Base-by-base conservation (phyloP, 2,888 invertebrate species). In the Patella ulyssiponensis region DNA sequence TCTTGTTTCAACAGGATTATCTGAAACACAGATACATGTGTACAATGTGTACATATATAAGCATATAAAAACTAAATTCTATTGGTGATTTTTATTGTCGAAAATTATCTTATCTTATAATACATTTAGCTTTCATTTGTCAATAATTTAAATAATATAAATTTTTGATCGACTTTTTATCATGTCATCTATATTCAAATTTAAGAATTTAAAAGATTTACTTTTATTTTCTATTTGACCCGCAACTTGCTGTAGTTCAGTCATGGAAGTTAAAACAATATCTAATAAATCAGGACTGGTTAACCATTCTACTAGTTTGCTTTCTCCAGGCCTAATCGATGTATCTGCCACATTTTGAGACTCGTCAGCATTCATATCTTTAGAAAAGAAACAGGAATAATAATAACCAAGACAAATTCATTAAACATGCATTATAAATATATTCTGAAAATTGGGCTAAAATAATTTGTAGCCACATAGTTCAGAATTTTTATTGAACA, bases 211-310 rank as follows among this genome's bases (percentile, higher is more conserved):
- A 44, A 44, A 44, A 44, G 44, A 44, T 44, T 44, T 44, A 88
- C 88, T 82, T 84, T 82, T 83, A 11, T 87, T 85, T 75, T 85
- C 86, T 75, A 86, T 79, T 58, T 85, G 83, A 52, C 79, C 80
- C 12, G 85, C 74, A 14, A 85, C 84, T 69, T 88, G 87, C 17
- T 86, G 81, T 14, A 89, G 81, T 73, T 90, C 90, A 64, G 86
- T 80, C 75, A 87, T 87, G 75, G 87, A 86, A 7, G 86, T 78
- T 3, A 87, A 79, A 4, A 88, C 84, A n/a, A 85, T 85, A 56
- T 86, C 84, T 5, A 87, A 80, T n/a, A 90, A 83, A 33, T 87
- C 86, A 17, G 85, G 76, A 78, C 88, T 89, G 20, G 86, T 84
- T 74, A 90, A 79, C 90, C 90, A 90, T 56, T 82, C 81, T 54